Conservation (phyloP, 2,113 vertebrate genomes). For the Triplophysa tibetana region DNA sequence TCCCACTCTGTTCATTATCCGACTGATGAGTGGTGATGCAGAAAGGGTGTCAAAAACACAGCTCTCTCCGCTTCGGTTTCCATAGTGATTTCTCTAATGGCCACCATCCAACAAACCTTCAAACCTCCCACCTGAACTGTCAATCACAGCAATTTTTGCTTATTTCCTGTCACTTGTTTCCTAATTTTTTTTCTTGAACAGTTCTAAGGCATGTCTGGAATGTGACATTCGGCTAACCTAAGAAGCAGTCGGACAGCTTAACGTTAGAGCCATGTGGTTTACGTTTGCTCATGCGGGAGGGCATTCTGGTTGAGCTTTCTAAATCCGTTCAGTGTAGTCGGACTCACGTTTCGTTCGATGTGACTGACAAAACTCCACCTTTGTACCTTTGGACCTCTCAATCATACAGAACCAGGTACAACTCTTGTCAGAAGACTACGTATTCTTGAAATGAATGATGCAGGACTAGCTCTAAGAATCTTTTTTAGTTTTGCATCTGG, state of each 20-base stretch:
- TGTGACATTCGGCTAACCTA: not conserved
- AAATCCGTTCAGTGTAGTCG: slow-evolving; percentile 1
- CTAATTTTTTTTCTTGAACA: not conserved
- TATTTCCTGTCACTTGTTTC: not conserved
- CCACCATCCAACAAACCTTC: slow-evolving; percentile 4
- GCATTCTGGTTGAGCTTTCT: slow-evolving; percentile 26
- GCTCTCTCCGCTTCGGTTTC: slow-evolving; percentile 28
- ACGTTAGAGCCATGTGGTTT: slow-evolving; percentile 6
- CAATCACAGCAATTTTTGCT: slow-evolving; percentile 10
- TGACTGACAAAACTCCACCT: slow-evolving; percentile 23
- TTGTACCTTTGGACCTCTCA: slow-evolving; percentile 35
- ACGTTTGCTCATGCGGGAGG: slow-evolving; percentile 14
- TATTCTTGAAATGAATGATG: slow-evolving; percentile 27
- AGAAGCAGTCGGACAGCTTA: slow-evolving; percentile 21
- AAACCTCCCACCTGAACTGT: slow-evolving; percentile 36
- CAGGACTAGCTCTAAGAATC: slow-evolving; percentile 17
- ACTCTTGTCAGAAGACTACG: slow-evolving; percentile 18
- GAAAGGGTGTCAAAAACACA: slow-evolving; percentile 31
- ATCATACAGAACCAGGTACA: slow-evolving; percentile 15
- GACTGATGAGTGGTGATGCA: slow-evolving; percentile 36
- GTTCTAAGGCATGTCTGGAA: slow-evolving; percentile 24
- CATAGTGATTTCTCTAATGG: slow-evolving; percentile 33
- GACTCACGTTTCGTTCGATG: slow-evolving; percentile 20
- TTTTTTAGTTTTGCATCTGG: not conserved
- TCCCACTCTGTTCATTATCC: slow-evolving; percentile 40